A percentile compares a stretch with the other conserved stretches of the same genome.
Conservation (phyloP, 2,888 invertebrate genomes). For the Trypoxylon attenuatum region DNA sequence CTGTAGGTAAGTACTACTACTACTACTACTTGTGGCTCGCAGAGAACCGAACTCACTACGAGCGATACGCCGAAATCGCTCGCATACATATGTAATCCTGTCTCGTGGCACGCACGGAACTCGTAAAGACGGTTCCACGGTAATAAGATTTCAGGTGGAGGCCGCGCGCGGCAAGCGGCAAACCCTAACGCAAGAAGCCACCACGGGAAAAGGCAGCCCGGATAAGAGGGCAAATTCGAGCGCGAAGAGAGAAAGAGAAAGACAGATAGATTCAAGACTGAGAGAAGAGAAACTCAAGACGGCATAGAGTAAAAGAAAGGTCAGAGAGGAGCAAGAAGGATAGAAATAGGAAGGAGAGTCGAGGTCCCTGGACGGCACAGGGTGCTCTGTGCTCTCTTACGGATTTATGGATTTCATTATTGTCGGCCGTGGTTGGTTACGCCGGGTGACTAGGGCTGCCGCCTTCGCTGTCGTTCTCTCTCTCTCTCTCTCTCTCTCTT, state of each 20-base stretch:
- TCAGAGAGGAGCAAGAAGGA: conserved; percentile 14
- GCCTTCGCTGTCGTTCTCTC: conserved; percentile 18
- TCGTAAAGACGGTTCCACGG: conserved; percentile 57
- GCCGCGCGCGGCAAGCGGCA: conserved; percentile 23
- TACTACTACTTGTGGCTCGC: too few species aligned
- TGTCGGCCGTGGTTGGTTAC: conserved; percentile 79
- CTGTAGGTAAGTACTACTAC: too few species aligned
- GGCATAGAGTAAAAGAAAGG: background rate
- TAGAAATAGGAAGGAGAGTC: conserved; percentile 10
- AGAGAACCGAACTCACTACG: too few species aligned
- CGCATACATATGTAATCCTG: conserved; percentile 28
- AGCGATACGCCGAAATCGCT: too few species aligned
- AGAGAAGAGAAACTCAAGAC: background rate
- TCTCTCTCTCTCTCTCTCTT: too few species aligned
- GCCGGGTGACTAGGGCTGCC: conserved; percentile 55
- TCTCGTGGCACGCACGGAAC: conserved; percentile 29
- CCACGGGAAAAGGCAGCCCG: too few species aligned
- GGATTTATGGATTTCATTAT: conserved; percentile 83
- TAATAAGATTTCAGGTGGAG: conserved; percentile 54
- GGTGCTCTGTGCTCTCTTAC: conserved; percentile 74
- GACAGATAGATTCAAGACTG: background rate
- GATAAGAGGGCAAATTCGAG: background rate
- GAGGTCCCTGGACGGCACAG: conserved; percentile 39
- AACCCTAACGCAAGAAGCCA: background rate
- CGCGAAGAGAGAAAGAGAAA: background rate